Evolutionary conservation across 2,888 invertebrate species (phyloP).

Genomic region (Eristalis pertinax): DNA sequence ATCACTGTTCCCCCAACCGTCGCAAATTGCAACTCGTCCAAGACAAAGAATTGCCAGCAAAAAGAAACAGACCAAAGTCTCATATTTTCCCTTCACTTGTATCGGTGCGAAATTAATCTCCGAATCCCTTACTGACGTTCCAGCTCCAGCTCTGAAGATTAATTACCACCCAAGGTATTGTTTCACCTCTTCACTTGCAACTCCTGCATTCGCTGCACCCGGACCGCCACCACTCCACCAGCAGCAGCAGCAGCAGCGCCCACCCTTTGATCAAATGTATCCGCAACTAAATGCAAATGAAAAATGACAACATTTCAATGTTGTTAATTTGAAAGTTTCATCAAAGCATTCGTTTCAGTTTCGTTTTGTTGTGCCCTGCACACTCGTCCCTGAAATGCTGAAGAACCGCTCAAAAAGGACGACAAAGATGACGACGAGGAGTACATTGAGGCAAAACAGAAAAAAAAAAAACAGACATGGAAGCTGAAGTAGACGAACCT

Average conservation of each 20-base stretch:
- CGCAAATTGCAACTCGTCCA: not conserved
- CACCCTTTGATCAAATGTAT: not conserved
- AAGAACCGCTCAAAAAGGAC: not conserved
- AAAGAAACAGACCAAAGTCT: not conserved
- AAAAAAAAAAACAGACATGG: not conserved
- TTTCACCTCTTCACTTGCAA: not conserved
- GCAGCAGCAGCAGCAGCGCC: too few species aligned
- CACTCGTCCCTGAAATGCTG: not conserved
- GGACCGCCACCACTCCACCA: not conserved
- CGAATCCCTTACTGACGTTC: not conserved
- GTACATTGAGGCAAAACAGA: not conserved
- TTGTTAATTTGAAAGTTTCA: slow-evolving; percentile 56
- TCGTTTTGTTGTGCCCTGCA: not conserved
- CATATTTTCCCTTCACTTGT: not conserved
- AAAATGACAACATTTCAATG: slow-evolving; percentile 60
- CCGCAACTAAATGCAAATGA: slow-evolving; percentile 25
- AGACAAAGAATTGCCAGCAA: not conserved
- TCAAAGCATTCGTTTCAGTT: slow-evolving; percentile 45
- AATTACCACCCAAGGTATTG: slow-evolving; percentile 8
- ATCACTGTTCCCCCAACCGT: not conserved
- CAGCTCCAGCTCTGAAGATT: not conserved
- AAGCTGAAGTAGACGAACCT: not conserved
- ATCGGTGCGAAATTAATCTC: not conserved
- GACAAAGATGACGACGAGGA: not conserved
- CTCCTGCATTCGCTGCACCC: not conserved